Percentiles rank a stretch among this genome's conserved stretches.
phyloP scores from a whole-genome alignment of 2,797 vertebrate species.

The Fistularia tabacaria region DNA sequence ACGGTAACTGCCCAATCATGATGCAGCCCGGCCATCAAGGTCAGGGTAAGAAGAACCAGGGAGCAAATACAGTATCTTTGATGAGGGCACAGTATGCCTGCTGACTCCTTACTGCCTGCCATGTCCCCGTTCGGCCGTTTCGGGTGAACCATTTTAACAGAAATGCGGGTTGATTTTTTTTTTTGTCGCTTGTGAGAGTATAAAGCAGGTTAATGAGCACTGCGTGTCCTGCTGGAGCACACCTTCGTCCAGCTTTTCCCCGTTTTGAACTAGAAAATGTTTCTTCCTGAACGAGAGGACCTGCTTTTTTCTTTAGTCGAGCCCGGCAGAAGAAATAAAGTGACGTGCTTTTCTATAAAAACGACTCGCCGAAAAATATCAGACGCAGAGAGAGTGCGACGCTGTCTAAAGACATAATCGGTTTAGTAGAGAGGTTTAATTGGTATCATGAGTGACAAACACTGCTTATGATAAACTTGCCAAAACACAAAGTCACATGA shows the following conservation, averaged over 20 bases:
- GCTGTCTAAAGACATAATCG: constrained; percentile 10
- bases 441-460: constrained; percentile 32
- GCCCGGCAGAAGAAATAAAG: constrained; percentile 6
- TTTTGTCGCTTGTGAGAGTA: constrained; percentile 3
- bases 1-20: constrained; percentile 42
- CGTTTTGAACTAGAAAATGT: too few relatives aligned
- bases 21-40: constrained; percentile 37
- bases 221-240: constrained; percentile 1
- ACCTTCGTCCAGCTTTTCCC: not conserved
- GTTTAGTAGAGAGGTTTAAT: constrained; percentile 31
- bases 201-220: constrained; percentile 16
- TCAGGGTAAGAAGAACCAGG: constrained; percentile 7
- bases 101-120: constrained; percentile 16
- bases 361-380: not conserved
- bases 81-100: constrained; percentile 12
- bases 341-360: constrained; percentile 15
- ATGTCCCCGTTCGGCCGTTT: constrained; percentile 42
- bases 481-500: constrained; percentile 11
- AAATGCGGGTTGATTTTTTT: constrained; percentile 5
- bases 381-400: too few relatives aligned
- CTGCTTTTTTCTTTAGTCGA: too few relatives aligned
- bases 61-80: constrained; percentile 14
- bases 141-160: constrained; percentile 24
- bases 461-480: constrained; percentile 34
- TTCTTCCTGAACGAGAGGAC: too few relatives aligned